Conservation (phyloP, 2,888 invertebrate genomes). For the Mongoloraphidia duomilia region DNA sequence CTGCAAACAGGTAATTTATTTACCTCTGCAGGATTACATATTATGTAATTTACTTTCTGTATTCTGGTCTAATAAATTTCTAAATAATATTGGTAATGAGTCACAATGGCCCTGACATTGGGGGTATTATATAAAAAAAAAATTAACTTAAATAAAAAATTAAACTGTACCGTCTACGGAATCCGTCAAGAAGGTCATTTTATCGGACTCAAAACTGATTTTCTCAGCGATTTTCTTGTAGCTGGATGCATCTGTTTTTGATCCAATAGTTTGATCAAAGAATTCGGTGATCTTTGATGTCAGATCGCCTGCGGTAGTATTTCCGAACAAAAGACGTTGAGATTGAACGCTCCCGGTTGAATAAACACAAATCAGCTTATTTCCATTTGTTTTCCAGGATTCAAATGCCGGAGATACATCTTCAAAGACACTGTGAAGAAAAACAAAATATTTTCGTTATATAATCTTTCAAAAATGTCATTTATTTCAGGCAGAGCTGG, state of each 20-base stretch:
- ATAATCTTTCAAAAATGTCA: background rate
- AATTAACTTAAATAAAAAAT: background rate
- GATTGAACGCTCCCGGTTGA: constrained; percentile 87
- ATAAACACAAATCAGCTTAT: constrained; percentile 63
- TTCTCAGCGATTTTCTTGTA: constrained; percentile 62
- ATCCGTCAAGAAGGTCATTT: constrained; percentile 79
- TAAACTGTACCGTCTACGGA: constrained; percentile 50
- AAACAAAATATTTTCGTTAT: background rate
- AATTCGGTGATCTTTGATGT: constrained; percentile 56
- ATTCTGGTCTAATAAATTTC: too few species aligned
- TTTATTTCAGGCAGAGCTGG: too few species aligned
- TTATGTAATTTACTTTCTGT: too few species aligned
- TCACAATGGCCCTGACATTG: background rate
- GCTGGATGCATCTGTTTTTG: constrained; percentile 62
- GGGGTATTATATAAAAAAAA: background rate
- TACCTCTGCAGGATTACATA: too few species aligned
- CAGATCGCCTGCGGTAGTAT: constrained; percentile 65
- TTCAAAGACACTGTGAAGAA: constrained; percentile 59
- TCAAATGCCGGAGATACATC: constrained; percentile 68
- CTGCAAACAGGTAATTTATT: too few species aligned
- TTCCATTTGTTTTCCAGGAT: constrained; percentile 50
- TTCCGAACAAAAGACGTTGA: constrained; percentile 72
- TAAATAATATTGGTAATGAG: background rate
- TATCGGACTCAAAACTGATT: constrained; percentile 45
- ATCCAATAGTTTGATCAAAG: constrained; percentile 77